Base-by-base conservation (phyloP, 2,888 invertebrate species). In the Leptinotarsa peninsularis region DNA sequence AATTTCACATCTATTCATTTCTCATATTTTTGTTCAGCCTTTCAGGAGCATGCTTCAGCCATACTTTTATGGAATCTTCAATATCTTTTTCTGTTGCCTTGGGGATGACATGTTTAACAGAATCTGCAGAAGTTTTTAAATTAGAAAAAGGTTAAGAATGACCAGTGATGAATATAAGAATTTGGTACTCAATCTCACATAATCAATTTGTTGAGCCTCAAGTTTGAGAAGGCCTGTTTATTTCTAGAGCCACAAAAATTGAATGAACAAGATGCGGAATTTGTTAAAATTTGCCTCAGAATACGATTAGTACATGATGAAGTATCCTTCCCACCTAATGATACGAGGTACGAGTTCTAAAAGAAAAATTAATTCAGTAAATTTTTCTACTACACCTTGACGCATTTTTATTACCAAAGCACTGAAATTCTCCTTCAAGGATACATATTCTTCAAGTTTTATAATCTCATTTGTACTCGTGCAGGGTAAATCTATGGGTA, bases 1-100 rank as follows among this genome's bases (percentile, higher is more conserved):
- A 54, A n/a, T 54, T 54, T n/a, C 17, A 17, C 54, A n/a, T 54
- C 54, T 54, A 18, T 18, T 18, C 50, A 50, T 50, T 33, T 33
- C 33, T 49, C 49, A 18, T 67, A 5, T 21, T 50, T 15, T 50
- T 67, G 23, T 67, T 67, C 23, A 49, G 50, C 21, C 50, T 17
- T 14, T 67, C 49, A 10, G 67, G 50, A 14, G 67, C 67, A 21
- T 67, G 67, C 21, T 67, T 67, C 67, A 49, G 15, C 67, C 67
- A 67, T 18, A 67, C 15, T 13, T 49, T 18, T n/a, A 67, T 67
- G 66, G 66, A 13, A 67, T 67, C 49, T 67, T 49, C 43, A 49
- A 67, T n/a, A 43, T 49, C 4, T 43, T 67, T 67, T 67, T 67
- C 49, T 23, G 66, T 66, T 23, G 66, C 15, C 33, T 33, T 67